Conservation (phyloP, 2,113 vertebrate genomes). For the Engraulis encrasicolus region DNA sequence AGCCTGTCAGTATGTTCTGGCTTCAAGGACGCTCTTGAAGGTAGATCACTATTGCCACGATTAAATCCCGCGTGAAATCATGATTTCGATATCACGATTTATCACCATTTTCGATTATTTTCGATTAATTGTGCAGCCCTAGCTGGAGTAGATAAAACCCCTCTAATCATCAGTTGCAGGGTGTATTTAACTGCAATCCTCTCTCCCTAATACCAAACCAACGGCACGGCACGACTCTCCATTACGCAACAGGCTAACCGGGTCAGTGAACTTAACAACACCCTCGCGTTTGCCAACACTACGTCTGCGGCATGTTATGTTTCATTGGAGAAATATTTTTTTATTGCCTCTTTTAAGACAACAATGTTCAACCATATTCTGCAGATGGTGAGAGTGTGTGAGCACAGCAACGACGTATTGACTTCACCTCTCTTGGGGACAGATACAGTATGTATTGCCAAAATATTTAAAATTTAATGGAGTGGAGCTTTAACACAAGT, state of each 20-base stretch:
- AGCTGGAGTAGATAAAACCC: not conserved
- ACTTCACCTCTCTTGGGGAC: not conserved
- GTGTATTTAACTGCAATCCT: not conserved
- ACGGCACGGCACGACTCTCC: not conserved
- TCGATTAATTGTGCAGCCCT: too few relatives aligned
- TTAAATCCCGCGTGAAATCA: too few relatives aligned
- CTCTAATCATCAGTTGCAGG: not conserved
- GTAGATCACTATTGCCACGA: too few relatives aligned
- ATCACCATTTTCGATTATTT: too few relatives aligned
- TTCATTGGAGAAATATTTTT: not conserved
- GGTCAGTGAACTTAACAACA: slow-evolving; percentile 6
- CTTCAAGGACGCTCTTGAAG: too few relatives aligned
- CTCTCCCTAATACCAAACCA: not conserved
- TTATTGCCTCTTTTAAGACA: not conserved
- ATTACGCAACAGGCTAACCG: slow-evolving; percentile 8
- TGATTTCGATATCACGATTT: too few relatives aligned
- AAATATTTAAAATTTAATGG: not conserved
- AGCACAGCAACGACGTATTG: not conserved
- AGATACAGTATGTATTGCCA: slow-evolving; percentile 2
- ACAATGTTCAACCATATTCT: not conserved
- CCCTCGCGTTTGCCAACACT: not conserved
- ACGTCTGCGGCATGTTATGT: not conserved
- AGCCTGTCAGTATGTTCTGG: too few relatives aligned
- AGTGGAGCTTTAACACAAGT: not conserved
- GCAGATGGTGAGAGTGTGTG: not conserved